These are phyloP conservation scores for Chloroclysta siterata DNA, from an alignment of 2,888 invertebrate genomes.

Conservation along the genomic window DNA sequence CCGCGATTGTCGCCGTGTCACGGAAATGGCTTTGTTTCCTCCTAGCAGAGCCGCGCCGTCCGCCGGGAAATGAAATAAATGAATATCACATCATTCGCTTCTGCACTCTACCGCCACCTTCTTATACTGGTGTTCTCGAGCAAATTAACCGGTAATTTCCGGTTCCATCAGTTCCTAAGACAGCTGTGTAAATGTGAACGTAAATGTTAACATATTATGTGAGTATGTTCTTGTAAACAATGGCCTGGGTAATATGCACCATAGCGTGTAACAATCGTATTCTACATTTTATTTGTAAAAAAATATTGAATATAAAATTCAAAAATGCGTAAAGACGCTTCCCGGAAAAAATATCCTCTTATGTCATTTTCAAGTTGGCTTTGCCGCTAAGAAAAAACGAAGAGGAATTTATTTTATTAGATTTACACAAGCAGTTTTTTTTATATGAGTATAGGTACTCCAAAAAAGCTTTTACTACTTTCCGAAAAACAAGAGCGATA, in stretches of 20 bases:
- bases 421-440: constrained; percentile 2
- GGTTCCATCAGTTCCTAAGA: not conserved
- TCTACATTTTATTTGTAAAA: too few relatives aligned
- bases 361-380: not conserved
- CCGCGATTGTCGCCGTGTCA: constrained; percentile 53
- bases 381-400: not conserved
- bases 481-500: constrained; percentile 11
- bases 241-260: too few relatives aligned
- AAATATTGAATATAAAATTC: not conserved
- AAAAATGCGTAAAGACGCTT: not conserved
- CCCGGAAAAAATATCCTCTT: not conserved
- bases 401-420: not conserved
- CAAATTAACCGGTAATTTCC: not conserved
- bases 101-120: constrained; percentile 23
- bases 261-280: too few relatives aligned
- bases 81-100: constrained; percentile 68
- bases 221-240: too few relatives aligned
- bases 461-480: constrained; percentile 2
- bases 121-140: not conserved
- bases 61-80: constrained; percentile 76
- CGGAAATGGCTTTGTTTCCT: constrained; percentile 82
- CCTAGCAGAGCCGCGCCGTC: constrained; percentile 60
- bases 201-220: too few relatives aligned
- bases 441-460: not conserved
- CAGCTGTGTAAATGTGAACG: too few relatives aligned